These are phyloP conservation scores for Diplolepis rosae DNA, from an alignment of 2,888 invertebrate species.

Conservation along the genomic window DNA sequence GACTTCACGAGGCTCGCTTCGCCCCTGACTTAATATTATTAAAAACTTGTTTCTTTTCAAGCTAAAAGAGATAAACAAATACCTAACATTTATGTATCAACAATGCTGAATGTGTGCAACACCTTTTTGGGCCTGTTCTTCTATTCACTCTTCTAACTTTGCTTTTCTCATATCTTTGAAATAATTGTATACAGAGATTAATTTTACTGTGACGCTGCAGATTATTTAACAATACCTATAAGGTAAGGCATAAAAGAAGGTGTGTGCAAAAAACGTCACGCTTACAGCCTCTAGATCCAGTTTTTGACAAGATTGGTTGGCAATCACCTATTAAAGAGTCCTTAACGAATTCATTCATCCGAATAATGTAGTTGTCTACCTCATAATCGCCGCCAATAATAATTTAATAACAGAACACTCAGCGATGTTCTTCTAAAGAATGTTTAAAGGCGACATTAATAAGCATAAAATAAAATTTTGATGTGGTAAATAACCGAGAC, in stretches of 20 bases:
- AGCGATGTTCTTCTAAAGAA: background rate
- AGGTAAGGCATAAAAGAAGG: background rate
- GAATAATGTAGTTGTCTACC: slow-evolving; percentile 9
- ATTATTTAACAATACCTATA: background rate
- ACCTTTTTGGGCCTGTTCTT: slow-evolving; percentile 34
- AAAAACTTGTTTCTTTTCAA: slow-evolving; percentile 56
- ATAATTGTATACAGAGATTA: too few relatives aligned
- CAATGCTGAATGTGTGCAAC: background rate
- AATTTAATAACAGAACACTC: background rate
- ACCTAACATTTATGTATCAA: slow-evolving; percentile 47
- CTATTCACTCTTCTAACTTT: background rate
- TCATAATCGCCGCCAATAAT: background rate
- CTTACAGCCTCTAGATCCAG: background rate
- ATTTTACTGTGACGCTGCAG: background rate
- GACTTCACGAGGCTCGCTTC: slow-evolving; percentile 57
- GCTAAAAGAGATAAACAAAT: slow-evolving; percentile 59
- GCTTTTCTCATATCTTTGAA: too few relatives aligned
- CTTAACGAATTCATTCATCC: slow-evolving; percentile 3
- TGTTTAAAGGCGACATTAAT: too few relatives aligned
- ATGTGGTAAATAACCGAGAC: too few relatives aligned
- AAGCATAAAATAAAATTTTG: too few relatives aligned
- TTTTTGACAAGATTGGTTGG: slow-evolving; percentile 25
- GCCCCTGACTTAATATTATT: too few relatives aligned
- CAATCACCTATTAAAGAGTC: slow-evolving; percentile 13
- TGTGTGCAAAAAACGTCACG: slow-evolving; percentile 20